phyloP scores from a whole-genome alignment of 2,113 vertebrate species.

The Terrapene triunguis region DNA sequence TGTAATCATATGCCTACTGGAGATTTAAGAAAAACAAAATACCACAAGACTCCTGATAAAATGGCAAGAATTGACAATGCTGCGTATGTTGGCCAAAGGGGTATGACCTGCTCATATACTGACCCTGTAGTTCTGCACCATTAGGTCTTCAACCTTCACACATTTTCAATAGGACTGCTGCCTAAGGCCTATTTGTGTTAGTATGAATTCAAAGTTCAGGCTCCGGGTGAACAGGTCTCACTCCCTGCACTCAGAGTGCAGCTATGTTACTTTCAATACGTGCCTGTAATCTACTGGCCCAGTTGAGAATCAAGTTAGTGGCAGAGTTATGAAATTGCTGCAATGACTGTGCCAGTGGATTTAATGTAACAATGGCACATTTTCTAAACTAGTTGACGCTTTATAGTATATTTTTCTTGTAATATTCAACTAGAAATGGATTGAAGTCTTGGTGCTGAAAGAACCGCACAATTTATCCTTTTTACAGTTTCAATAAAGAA shows the following conservation, averaged over 20 bases:
- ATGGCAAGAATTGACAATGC: neutral
- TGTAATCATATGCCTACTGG: neutral
- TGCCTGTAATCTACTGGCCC: neutral
- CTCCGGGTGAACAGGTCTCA: neutral
- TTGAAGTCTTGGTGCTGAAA: constrained; percentile 33
- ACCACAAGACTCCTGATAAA: neutral
- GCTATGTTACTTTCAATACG: neutral
- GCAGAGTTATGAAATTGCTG: constrained; percentile 23
- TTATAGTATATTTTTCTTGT: neutral
- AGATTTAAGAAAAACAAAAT: neutral
- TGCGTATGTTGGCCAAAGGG: neutral
- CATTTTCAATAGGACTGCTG: neutral
- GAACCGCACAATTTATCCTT: constrained; percentile 12
- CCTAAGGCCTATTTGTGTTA: too few relatives aligned
- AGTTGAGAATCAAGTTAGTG: constrained; percentile 42
- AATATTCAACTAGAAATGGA: constrained; percentile 39
- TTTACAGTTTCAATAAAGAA: constrained; percentile 49
- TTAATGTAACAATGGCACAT: neutral
- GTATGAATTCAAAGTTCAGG: neutral
- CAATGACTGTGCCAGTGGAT: neutral
- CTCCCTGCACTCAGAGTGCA: neutral
- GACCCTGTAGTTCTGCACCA: neutral
- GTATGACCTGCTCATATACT: neutral
- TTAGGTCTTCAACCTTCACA: neutral
- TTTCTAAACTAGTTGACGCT: constrained; percentile 15